Conservation (phyloP, 53 echinoderm and acorn worm genomes). For the Stichopus horrens region DNA sequence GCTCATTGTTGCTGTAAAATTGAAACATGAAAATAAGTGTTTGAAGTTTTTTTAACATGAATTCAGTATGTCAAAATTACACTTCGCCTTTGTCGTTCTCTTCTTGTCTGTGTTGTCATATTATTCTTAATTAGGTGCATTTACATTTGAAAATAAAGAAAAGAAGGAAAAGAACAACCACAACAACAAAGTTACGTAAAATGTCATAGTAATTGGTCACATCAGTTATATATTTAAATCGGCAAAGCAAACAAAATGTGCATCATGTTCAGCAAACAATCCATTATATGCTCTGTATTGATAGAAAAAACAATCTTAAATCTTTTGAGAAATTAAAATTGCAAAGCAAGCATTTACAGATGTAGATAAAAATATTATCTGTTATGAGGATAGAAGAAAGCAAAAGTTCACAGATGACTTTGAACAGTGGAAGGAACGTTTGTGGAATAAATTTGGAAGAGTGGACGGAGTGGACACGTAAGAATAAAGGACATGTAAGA, state of each 20-base stretch:
- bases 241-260: conserved; percentile 30
- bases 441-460: not conserved
- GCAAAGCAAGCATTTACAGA: not conserved
- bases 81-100: not conserved
- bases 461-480: not conserved
- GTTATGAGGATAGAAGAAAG: not conserved
- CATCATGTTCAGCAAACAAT: not conserved
- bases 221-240: conserved; percentile 5
- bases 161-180: too few relatives aligned
- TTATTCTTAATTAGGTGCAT: too few relatives aligned
- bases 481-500: too few relatives aligned
- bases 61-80: conserved; percentile 13
- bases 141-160: too few relatives aligned
- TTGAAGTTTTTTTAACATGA: conserved; percentile 40
- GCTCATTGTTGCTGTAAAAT: not conserved
- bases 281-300: conserved; percentile 2
- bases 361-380: not conserved
- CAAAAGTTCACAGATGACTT: too few relatives aligned
- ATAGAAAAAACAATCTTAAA: conserved; percentile 7
- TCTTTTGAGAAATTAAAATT: not conserved
- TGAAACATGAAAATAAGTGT: conserved; percentile 10
- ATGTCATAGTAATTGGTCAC: not conserved
- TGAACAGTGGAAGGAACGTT: not conserved
- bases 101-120: not conserved
- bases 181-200: not conserved